Evolutionary conservation across 2,797 vertebrate species (phyloP).

Genomic region (Microctenopoma lineatum): DNA sequence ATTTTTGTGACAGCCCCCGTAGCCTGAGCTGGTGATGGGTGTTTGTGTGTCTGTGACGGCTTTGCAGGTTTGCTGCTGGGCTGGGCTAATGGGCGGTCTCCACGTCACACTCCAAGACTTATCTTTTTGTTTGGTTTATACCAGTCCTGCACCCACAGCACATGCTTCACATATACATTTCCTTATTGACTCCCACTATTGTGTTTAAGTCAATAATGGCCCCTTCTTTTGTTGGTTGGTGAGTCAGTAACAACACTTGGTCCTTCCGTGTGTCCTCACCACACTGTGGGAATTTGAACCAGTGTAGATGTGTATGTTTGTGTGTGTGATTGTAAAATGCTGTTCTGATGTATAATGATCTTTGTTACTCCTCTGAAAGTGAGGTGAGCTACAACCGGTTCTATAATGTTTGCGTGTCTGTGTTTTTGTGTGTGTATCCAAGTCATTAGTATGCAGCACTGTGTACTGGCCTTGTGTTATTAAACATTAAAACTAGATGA

Average conservation of each 20-base stretch:
- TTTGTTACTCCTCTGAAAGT: constrained; percentile 46
- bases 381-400: constrained; percentile 21
- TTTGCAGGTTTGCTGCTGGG: background rate
- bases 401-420: constrained; percentile 18
- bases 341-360: constrained; percentile 41
- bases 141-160: too few relatives aligned
- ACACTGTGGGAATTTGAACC: constrained; percentile 46
- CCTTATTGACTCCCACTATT: too few relatives aligned
- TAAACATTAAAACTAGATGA: constrained; percentile 67
- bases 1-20: background rate
- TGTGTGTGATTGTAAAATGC: constrained; percentile 27
- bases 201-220: too few relatives aligned
- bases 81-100: background rate
- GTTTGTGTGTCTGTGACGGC: background rate
- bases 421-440: background rate
- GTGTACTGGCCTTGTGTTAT: constrained; percentile 45
- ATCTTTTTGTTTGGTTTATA: too few relatives aligned
- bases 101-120: too few relatives aligned
- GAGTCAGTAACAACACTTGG: too few relatives aligned
- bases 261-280: constrained; percentile 50
- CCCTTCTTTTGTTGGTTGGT: too few relatives aligned
- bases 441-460: constrained; percentile 55
- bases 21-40: background rate
- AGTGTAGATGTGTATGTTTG: constrained; percentile 9
- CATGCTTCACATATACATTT: too few relatives aligned